These are phyloP conservation scores for Bubalus kerabau DNA, from an alignment of 2,113 vertebrate genomes.

Conservation along the genomic window DNA sequence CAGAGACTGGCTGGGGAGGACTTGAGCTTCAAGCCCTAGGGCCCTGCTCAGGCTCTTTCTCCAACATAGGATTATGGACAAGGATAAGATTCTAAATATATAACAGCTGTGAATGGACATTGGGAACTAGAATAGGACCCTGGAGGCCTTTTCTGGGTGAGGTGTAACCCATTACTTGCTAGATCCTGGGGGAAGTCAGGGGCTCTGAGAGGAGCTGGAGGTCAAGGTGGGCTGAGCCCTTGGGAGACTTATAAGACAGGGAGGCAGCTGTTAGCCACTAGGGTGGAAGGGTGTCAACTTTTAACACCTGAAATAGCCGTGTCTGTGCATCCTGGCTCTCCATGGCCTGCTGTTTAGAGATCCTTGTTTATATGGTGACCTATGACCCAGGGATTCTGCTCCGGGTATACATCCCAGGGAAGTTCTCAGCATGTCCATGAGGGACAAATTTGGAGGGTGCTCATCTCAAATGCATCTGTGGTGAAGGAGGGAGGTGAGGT, in stretches of 20 bases:
- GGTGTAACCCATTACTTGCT: background rate
- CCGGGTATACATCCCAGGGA: background rate
- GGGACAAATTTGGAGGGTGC: background rate
- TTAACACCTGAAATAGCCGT: background rate
- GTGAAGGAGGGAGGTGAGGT: background rate
- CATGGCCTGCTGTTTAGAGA: background rate
- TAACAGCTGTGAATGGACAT: background rate
- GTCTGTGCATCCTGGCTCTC: fast-evolving
- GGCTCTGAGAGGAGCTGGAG: background rate
- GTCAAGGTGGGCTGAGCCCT: background rate
- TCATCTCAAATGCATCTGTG: background rate
- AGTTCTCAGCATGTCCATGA: background rate
- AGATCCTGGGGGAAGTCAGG: background rate
- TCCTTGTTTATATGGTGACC: background rate
- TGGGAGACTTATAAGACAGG: background rate
- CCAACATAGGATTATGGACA: no score
- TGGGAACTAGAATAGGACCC: background rate
- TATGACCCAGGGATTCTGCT: background rate
- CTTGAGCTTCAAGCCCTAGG: background rate
- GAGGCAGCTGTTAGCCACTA: background rate
- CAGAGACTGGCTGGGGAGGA: background rate
- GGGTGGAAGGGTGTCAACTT: background rate
- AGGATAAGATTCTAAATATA: background rate
- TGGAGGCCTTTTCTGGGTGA: background rate
- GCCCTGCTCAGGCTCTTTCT: background rate